Percentiles rank a stretch among this genome's conserved stretches.
These are phyloP conservation scores for Ctenoplectra terminalis DNA, from an alignment of 1,140 invertebrate genomes.

Conservation along the genomic window DNA sequence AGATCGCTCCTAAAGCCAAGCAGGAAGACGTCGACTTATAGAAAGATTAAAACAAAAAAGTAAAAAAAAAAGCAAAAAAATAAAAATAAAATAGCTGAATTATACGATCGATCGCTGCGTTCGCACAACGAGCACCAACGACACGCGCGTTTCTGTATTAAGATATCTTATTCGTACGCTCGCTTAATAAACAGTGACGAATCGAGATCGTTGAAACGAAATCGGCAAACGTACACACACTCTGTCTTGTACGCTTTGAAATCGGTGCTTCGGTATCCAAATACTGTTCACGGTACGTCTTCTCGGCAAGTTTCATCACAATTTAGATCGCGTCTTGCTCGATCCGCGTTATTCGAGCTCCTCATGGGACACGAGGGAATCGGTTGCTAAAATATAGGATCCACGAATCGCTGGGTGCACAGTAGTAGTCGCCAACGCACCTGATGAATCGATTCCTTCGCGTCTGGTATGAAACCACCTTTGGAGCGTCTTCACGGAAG, in stretches of 20 bases:
- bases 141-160: conserved; percentile 26
- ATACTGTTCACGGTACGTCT: background rate
- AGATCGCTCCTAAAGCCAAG: conserved; percentile 75
- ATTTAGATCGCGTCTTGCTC: too few species aligned
- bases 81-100: background rate
- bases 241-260: background rate
- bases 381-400: background rate
- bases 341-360: background rate
- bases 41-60: background rate
- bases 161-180: conserved; percentile 31
- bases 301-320: background rate
- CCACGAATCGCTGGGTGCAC: conserved; percentile 4
- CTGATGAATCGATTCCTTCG: background rate
- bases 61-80: background rate
- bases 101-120: conserved; percentile 9
- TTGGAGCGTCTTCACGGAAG: background rate
- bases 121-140: conserved; percentile 20
- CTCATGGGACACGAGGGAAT: background rate
- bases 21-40: conserved; percentile 75
- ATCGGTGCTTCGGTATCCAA: background rate
- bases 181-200: background rate
- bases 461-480: conserved; percentile 19
- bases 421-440: conserved; percentile 6
- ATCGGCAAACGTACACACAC: background rate
- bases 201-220: conserved; percentile 2